These are phyloP conservation scores for Morone chrysops DNA, from an alignment of 2,113 vertebrate genomes.

Conservation along the genomic window DNA sequence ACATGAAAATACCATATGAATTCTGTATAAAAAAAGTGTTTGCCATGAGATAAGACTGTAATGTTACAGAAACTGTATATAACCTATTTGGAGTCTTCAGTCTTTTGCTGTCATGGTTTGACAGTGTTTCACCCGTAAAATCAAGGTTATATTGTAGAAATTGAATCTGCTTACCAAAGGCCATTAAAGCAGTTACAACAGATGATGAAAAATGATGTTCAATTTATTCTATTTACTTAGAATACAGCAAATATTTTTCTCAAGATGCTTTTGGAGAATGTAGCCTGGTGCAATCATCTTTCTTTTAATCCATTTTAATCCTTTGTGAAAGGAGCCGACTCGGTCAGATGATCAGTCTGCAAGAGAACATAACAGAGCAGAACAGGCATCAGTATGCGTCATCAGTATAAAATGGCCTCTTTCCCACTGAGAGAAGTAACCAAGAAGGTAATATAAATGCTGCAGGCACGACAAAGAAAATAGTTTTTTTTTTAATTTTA, in stretches of 20 bases:
- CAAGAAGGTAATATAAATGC: no score
- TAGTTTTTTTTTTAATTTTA: not conserved
- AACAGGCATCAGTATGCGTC: not conserved
- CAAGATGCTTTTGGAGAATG: not conserved
- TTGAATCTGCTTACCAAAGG: not conserved
- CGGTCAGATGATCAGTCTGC: constrained; percentile 10
- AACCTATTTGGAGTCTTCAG: no score
- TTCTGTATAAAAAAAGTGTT: no score
- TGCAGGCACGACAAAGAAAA: not conserved
- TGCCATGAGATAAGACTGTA: no score
- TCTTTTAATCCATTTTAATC: not conserved
- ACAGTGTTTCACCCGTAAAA: no score
- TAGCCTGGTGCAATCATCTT: not conserved
- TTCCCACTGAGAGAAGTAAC: no score
- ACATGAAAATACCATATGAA: no score
- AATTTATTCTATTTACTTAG: not conserved
- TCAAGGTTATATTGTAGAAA: no score
- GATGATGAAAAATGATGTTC: not conserved
- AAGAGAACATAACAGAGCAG: constrained; percentile 13
- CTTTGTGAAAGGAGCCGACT: not conserved
- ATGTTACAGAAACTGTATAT: no score
- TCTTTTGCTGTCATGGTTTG: no score
- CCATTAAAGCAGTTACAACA: not conserved
- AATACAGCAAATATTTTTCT: not conserved
- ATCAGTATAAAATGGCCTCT: no score